Evolutionary conservation across 2,113 vertebrate genomes (phyloP), one percentile per base, ranked within the genome.

Genomic region (Sisor rabdophorus): DNA sequence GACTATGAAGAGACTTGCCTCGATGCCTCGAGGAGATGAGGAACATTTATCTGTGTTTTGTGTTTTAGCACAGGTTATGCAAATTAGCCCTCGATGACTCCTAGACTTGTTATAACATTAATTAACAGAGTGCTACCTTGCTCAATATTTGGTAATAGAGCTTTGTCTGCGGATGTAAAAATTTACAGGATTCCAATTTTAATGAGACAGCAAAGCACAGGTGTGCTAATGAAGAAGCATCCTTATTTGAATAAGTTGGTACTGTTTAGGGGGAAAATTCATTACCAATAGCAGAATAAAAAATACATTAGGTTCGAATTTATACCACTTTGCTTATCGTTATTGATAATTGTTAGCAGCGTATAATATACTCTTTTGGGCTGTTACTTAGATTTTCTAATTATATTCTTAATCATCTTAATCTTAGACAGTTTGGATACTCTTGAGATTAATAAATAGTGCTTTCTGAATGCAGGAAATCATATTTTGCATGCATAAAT

Each of bases 101-200:
- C 75, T 79, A 72, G 55, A 84, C 70, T 61, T 81, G 81, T 84
- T 80, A 85, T 91, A 89, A 91, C 90, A 89, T 90, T 93, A 93
- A 93, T 93, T 93, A 93, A 88, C 91, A 88, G 87, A 79, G 83
- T 88, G 87, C 90, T 92, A 91, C 90, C 90, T 91, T 91, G 87
- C 85, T 91, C 89, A 90, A 85, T 91, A 89, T 91, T 92, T 91
- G 86, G 83, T 90, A 92, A 91, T 87, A 90, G 86, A 89, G 83
- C 81, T 86, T 83, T 79, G 82, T 85, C 82, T 63, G 83, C 87
- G 87, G 89, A 92, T 90, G 88, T 87, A 86, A 86, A 91, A 88
- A 88, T 89, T 85, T 89, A 84, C 88, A 90, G 88, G 89, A 90
- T 90, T 89, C 85, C 78, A 80, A 78, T 89, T 89, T 88, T 92